Evolutionary conservation across 2,797 vertebrate species (phyloP).

Genomic region (Numenius phaeopus): DNA sequence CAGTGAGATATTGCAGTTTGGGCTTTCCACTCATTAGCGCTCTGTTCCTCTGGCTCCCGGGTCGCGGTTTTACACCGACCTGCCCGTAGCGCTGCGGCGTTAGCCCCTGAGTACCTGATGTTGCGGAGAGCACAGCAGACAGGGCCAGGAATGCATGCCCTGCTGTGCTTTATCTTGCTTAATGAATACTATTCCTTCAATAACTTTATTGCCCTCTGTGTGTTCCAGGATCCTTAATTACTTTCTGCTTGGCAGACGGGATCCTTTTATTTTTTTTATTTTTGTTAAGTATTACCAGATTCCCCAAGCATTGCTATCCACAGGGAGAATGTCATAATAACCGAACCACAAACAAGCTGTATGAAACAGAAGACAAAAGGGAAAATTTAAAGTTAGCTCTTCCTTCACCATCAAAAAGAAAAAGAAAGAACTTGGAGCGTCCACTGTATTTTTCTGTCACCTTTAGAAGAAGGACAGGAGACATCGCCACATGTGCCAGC

Average conservation of each 20-base stretch:
- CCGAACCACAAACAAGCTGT: slow-evolving; percentile 10
- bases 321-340: background rate
- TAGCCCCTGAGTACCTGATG: background rate
- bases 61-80: background rate
- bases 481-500: background rate
- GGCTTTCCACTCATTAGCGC: slow-evolving; percentile 11
- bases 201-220: slow-evolving; percentile 45
- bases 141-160: background rate
- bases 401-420: background rate
- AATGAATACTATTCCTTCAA: slow-evolving; percentile 41
- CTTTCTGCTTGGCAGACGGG: slow-evolving; percentile 58
- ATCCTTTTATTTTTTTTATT: background rate
- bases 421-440: background rate
- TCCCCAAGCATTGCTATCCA: background rate
- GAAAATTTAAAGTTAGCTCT: background rate
- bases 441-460: background rate
- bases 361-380: background rate
- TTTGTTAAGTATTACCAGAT: slow-evolving; percentile 38
- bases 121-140: background rate
- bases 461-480: background rate
- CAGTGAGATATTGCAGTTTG: background rate
- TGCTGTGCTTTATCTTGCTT: slow-evolving; percentile 60
- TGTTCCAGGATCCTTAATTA: slow-evolving; percentile 57
- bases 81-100: background rate
- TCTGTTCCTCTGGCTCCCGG: background rate